phyloP scores from a whole-genome alignment of 2,113 vertebrate genomes.

The Serranochromis macrocephalus region DNA sequence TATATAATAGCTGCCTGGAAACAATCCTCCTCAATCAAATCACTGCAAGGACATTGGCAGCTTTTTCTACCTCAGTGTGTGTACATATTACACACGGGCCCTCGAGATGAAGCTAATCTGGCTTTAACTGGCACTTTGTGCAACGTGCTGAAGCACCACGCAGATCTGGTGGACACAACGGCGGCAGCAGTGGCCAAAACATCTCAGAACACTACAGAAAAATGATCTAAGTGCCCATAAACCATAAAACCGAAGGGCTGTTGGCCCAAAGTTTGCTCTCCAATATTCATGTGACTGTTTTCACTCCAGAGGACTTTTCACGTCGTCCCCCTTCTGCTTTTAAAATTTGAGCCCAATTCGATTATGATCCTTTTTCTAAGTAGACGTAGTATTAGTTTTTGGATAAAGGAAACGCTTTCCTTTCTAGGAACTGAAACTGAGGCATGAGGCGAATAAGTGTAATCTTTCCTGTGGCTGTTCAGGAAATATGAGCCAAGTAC shows the following conservation, averaged over 20 bases:
- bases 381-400: neutral
- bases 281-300: conserved; percentile 14
- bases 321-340: neutral
- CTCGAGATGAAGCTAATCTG: neutral
- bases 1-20: neutral
- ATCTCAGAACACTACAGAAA: neutral
- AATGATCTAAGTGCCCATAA: neutral
- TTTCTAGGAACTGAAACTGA: neutral
- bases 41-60: neutral
- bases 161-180: neutral
- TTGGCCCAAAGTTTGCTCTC: neutral
- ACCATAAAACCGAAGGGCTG: neutral
- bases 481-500: neutral
- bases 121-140: neutral
- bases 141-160: neutral
- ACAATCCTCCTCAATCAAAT: neutral
- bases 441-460: neutral
- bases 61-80: neutral
- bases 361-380: neutral
- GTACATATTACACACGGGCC: neutral
- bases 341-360: conserved; percentile 11
- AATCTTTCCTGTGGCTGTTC: neutral
- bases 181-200: neutral
- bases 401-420: neutral
- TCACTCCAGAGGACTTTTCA: neutral